These are phyloP conservation scores for Eupithecia abbreviata DNA, from an alignment of 2,888 invertebrate genomes.

Conservation along the genomic window DNA sequence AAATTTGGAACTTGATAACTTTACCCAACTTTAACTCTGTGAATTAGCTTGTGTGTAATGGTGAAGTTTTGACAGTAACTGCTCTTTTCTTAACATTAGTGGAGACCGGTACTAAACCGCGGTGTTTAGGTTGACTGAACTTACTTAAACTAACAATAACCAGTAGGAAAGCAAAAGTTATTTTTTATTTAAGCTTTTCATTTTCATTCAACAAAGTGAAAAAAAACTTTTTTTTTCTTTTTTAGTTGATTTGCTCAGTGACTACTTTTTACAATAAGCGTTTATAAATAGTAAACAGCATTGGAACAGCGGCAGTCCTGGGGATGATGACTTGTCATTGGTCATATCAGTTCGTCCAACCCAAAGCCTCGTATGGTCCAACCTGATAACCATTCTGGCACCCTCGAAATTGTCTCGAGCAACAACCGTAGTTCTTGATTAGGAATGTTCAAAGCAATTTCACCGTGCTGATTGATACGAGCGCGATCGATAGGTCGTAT, in stretches of 20 bases:
- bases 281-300: not conserved
- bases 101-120: constrained; percentile 40
- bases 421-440: constrained; percentile 28
- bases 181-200: not conserved
- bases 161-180: not conserved
- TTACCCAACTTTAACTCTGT: constrained; percentile 49
- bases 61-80: constrained; percentile 60
- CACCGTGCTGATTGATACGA: constrained; percentile 46
- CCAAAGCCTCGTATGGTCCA: not conserved
- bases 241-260: not conserved
- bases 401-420: constrained; percentile 18
- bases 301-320: not conserved
- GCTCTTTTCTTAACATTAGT: constrained; percentile 51
- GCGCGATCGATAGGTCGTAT: constrained; percentile 55
- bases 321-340: not conserved
- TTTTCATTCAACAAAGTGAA: not conserved
- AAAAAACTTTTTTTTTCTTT: not conserved
- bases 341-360: not conserved
- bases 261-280: not conserved
- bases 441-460: constrained; percentile 37
- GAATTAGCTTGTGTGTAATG: constrained; percentile 45
- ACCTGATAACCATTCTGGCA: not conserved
- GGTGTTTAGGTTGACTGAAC: constrained; percentile 18
- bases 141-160: not conserved
- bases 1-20: constrained; percentile 73